A percentile compares a stretch with the other conserved stretches of the same genome.
Evolutionary conservation across 2,888 invertebrate genomes (phyloP).

Genomic region (Aleiodes testaceus): DNA sequence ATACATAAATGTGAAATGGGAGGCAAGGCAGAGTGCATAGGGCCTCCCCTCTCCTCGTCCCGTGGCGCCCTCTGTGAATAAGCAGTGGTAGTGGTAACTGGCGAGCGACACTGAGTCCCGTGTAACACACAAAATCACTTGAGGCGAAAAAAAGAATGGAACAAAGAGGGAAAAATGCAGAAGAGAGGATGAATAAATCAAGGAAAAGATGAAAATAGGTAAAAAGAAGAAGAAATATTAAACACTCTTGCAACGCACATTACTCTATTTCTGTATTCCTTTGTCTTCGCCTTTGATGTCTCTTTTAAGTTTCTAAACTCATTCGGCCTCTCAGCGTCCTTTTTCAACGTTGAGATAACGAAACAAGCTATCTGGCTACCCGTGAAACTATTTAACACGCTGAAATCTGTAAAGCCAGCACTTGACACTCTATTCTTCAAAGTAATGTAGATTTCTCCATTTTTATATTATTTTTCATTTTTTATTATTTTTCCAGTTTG

Average conservation of each 20-base stretch:
- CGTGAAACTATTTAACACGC: slow-evolving; percentile 14
- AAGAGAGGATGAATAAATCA: slow-evolving; percentile 1
- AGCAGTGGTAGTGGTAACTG: not conserved
- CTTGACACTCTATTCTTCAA: not conserved
- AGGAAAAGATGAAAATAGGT: slow-evolving; percentile 23
- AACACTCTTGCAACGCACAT: slow-evolving; percentile 15
- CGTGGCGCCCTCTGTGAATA: not conserved
- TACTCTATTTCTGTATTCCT: slow-evolving; percentile 10
- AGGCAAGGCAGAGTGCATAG: not conserved
- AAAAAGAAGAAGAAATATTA: slow-evolving; percentile 22
- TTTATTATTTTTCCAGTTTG: not conserved
- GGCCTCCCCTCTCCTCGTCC: too few species aligned
- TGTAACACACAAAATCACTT: slow-evolving; percentile 3
- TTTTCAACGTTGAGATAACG: slow-evolving; percentile 38
- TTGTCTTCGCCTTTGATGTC: slow-evolving; percentile 14
- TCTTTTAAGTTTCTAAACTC: slow-evolving; percentile 2
- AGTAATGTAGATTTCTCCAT: not conserved
- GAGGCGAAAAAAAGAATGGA: not conserved
- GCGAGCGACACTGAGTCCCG: not conserved
- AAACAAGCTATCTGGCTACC: not conserved
- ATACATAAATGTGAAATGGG: slow-evolving; percentile 13
- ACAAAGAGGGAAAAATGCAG: not conserved
- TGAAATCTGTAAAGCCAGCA: slow-evolving; percentile 5
- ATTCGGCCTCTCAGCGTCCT: slow-evolving; percentile 30
- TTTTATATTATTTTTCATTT: not conserved